Conservation (phyloP, 2,113 vertebrate genomes). For the Phocoena phocoena region DNA sequence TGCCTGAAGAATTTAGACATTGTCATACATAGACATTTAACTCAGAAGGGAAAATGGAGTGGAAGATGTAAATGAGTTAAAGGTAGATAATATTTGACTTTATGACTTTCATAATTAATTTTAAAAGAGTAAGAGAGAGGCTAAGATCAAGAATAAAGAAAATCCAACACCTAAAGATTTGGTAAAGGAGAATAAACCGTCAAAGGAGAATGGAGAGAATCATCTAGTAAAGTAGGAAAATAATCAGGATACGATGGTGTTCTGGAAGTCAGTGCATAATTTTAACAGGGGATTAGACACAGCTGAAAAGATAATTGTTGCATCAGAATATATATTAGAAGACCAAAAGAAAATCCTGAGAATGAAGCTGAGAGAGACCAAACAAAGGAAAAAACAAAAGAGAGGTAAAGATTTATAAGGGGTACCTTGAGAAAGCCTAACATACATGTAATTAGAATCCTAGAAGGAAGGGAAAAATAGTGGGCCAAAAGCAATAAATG, state of each 20-base stretch:
- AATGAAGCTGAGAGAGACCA: background rate
- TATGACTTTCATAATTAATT: background rate
- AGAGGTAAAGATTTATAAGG: background rate
- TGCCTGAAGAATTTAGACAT: background rate
- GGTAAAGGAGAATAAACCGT: background rate
- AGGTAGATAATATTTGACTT: background rate
- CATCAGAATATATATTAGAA: background rate
- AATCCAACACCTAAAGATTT: background rate
- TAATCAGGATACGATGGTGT: background rate
- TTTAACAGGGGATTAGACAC: background rate
- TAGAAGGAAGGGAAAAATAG: background rate
- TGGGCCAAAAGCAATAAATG: background rate
- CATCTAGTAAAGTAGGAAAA: background rate
- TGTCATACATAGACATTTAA: background rate
- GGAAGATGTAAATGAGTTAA: background rate
- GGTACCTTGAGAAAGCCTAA: background rate
- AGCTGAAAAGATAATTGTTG: background rate
- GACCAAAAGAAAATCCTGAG: background rate
- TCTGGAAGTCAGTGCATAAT: background rate
- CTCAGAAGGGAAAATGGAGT: background rate
- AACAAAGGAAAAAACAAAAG: background rate
- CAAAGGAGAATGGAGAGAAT: background rate
- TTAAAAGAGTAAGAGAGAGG: background rate
- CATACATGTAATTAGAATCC: background rate
- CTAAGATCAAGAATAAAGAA: background rate